These are phyloP conservation scores for Asarcornis scutulata DNA, from an alignment of 2,113 vertebrate species.

Conservation along the genomic window DNA sequence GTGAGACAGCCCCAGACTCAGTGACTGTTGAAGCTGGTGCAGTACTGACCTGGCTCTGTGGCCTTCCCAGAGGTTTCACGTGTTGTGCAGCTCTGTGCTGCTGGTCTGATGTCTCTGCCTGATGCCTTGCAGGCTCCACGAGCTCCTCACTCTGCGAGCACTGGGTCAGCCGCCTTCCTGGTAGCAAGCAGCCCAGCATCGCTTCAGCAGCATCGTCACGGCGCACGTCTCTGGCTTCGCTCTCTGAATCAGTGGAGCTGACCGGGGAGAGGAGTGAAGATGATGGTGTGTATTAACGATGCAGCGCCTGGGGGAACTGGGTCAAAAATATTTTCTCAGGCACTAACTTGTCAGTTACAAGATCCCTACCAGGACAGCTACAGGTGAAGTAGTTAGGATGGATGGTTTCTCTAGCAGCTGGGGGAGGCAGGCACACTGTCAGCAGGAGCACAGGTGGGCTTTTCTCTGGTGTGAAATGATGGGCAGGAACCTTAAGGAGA, in stretches of 20 bases:
- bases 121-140: conserved; percentile 86
- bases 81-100: fast-evolving
- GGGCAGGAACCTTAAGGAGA: neutral
- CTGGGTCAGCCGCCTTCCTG: conserved; percentile 94
- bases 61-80: fast-evolving
- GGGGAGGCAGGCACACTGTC: neutral
- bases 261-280: conserved; percentile 90
- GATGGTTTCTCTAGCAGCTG: neutral
- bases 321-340: too few relatives aligned
- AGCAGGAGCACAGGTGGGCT: neutral
- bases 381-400: fast-evolving
- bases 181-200: conserved; percentile 92
- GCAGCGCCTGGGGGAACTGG: fast-evolving
- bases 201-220: conserved; percentile 93
- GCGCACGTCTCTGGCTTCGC: conserved; percentile 92
- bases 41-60: neutral
- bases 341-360: neutral
- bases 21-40: neutral
- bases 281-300: conserved; percentile 81
- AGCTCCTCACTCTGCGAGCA: conserved; percentile 97
- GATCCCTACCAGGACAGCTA: neutral
- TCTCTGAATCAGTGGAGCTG: conserved; percentile 94
- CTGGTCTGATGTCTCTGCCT: neutral
- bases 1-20: neutral
- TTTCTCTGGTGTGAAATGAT: neutral